Percentiles rank a stretch among this genome's conserved stretches.
phyloP scores from a whole-genome alignment of 2,797 vertebrate genomes.

The Rhabdophis nuchalis region DNA sequence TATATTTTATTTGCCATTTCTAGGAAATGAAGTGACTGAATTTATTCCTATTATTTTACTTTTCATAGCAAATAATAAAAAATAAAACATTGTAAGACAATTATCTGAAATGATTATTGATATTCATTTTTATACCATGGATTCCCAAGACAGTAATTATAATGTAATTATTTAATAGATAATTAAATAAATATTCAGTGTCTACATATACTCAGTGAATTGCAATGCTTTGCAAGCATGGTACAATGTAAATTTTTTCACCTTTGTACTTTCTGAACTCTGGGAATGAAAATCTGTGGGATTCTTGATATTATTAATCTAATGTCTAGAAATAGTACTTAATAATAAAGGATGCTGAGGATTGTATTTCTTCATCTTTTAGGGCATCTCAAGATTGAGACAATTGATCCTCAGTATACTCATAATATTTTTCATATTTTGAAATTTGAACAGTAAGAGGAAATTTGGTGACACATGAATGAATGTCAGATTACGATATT shows the following conservation, averaged over 20 bases:
- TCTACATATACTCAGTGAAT: neutral
- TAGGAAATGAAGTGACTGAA: neutral
- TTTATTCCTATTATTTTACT: neutral
- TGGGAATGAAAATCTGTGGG: neutral
- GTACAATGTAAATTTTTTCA: neutral
- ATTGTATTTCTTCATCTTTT: neutral
- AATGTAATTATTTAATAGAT: neutral
- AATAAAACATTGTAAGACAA: neutral
- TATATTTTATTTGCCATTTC: neutral
- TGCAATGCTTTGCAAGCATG: neutral
- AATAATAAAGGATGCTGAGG: neutral
- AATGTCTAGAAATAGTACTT: neutral
- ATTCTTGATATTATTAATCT: neutral
- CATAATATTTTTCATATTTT: neutral
- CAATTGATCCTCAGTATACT: neutral
- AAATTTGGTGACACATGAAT: neutral
- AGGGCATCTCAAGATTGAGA: neutral
- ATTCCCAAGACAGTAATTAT: neutral
- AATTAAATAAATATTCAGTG: neutral
- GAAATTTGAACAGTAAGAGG: neutral
- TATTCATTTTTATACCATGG: neutral
- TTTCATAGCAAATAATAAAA: rapidly evolving
- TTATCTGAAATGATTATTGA: neutral
- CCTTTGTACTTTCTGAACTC: neutral
- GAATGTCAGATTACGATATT: neutral